These are phyloP conservation scores for Eupithecia insigniata DNA, from an alignment of 2,888 invertebrate genomes.

Conservation along the genomic window DNA sequence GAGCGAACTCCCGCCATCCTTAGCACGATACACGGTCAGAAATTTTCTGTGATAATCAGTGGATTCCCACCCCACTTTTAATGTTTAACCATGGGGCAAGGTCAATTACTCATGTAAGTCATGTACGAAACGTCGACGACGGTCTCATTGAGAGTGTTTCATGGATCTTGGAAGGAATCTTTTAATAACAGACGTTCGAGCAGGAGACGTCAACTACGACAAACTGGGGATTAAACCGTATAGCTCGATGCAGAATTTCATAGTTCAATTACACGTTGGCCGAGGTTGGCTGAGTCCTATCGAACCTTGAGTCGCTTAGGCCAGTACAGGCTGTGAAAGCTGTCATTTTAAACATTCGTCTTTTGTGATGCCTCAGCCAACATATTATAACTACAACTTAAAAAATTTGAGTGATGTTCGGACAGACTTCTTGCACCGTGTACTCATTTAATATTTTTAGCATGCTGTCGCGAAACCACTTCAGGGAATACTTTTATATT, in stretches of 20 bases:
- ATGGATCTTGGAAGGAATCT: not conserved
- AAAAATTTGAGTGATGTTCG: not conserved
- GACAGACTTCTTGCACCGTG: not conserved
- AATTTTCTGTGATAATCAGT: not conserved
- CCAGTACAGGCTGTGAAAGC: not conserved
- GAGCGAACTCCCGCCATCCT: conserved; percentile 58
- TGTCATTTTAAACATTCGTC: not conserved
- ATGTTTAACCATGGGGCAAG: not conserved
- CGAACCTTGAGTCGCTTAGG: not conserved
- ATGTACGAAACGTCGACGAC: not conserved
- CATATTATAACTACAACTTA: not conserved
- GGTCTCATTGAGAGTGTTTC: not conserved
- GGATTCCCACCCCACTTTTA: not conserved
- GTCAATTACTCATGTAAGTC: not conserved
- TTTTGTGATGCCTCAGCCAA: not conserved
- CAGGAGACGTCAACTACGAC: not conserved
- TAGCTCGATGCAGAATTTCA: not conserved
- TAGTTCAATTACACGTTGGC: not conserved
- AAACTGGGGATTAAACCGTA: not conserved
- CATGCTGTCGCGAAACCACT: conserved; percentile 75
- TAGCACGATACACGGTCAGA: conserved; percentile 20
- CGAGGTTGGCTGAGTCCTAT: not conserved
- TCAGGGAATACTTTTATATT: conserved; percentile 69
- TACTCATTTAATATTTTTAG: conserved; percentile 37
- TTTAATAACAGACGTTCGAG: not conserved